Base-by-base conservation (phyloP, 37 sponge, comb jelly and placozoan species). In the Cliona cf. orientalis region DNA sequence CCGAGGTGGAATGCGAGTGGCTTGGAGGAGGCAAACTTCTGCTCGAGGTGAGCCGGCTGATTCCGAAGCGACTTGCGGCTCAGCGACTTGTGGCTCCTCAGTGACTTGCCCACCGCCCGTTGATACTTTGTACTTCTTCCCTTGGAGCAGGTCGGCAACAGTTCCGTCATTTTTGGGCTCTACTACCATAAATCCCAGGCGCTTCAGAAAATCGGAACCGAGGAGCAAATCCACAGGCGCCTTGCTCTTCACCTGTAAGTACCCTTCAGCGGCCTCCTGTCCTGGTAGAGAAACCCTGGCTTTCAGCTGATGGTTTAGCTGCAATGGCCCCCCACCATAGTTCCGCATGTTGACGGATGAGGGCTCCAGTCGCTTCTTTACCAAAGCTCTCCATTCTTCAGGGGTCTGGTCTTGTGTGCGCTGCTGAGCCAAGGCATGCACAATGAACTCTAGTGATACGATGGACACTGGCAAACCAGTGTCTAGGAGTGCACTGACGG, bases 381-480 rank as follows among this genome's bases (percentile, higher is more conserved):
- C 46, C 21, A 32, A 58, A 58, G 21, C 68, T 56, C 31, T 49
- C 75, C 74, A 72, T 0, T 64, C 62, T 36, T 67, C 75, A 12
- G n/a, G 31, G n/a, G 55, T 25, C 60, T 74, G 40, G 3, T 55
- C 34, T 2, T 55, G 1, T 28, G 23, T 35, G 0, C 26, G 28
- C 11, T 80, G 21, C n/a, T 55, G 0, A 0, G 60, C 71, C 25
- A 81, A 45, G 1, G 55, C 76, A 12, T 58, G 0, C 40, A 81
- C 2, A 2, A 69, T 42, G 53, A 75, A 60, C 21, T 69, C 40
- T 5, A 81, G 25, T 1, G 89, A 88, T 0, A 82, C 40, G 0
- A 88, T 76, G 33, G 75, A 82, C 9, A 62, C 83, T 49, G 89
- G 89, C 11, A 79, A 76, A 1, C 89, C 89, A 0, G 83, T 88